Evolutionary conservation across 2,113 vertebrate species (phyloP).

Genomic region (Alouatta palliata): DNA sequence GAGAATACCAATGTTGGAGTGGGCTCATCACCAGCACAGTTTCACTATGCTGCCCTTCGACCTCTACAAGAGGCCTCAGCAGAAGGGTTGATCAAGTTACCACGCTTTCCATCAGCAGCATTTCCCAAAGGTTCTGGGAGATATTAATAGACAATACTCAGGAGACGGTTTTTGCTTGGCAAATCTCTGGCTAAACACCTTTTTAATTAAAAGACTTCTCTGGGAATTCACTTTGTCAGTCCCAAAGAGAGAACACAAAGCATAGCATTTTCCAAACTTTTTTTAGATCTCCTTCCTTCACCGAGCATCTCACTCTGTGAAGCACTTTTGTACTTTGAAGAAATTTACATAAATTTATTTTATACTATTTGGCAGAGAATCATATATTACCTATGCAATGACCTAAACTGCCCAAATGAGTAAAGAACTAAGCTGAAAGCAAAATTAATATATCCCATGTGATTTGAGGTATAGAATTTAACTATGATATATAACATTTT

Average conservation of each 20-base stretch:
- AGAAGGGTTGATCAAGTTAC: background rate
- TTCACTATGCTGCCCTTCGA: fast-evolving
- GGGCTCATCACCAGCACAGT: background rate
- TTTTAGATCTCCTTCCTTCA: background rate
- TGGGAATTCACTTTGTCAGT: background rate
- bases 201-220: background rate
- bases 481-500: background rate
- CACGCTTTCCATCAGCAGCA: background rate
- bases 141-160: background rate
- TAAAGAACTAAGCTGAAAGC: background rate
- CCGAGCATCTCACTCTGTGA: too few species aligned
- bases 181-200: background rate
- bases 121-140: background rate
- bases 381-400: background rate
- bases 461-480: background rate
- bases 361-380: background rate
- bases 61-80: background rate
- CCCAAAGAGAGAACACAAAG: background rate
- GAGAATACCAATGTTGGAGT: fast-evolving
- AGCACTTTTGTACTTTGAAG: background rate
- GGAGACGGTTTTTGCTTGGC: background rate
- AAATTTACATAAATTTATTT: background rate
- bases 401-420: background rate
- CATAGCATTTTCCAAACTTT: background rate
- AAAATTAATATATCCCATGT: background rate